Evolutionary conservation across 2,888 invertebrate genomes (phyloP).

Genomic region (Epinotia demarniana): DNA sequence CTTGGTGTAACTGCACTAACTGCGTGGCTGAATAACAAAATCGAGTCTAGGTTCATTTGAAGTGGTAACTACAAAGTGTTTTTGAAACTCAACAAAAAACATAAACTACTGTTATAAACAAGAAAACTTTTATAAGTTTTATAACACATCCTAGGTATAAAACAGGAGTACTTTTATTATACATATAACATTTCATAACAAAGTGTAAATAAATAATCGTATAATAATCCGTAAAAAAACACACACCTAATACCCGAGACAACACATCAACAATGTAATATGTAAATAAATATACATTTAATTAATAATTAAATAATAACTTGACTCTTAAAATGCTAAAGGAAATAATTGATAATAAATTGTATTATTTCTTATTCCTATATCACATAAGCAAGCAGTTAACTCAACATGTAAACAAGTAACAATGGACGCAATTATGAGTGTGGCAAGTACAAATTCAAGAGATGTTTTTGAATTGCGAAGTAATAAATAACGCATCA

Average conservation of each 20-base stretch:
- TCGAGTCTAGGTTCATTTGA: too few relatives aligned
- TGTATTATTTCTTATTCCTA: conserved; percentile 23
- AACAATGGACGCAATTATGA: conserved; percentile 4
- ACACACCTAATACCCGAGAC: background rate
- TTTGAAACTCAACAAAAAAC: too few relatives aligned
- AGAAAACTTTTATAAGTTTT: background rate
- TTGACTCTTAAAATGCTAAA: conserved; percentile 6
- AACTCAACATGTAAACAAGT: conserved; percentile 9
- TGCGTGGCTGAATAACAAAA: too few relatives aligned
- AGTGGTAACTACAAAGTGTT: too few relatives aligned
- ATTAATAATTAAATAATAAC: background rate
- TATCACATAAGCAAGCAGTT: conserved; percentile 31
- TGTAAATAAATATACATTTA: background rate
- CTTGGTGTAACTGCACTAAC: too few relatives aligned
- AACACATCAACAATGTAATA: background rate
- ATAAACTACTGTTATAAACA: too few relatives aligned
- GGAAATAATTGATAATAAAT: background rate
- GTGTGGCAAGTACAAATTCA: background rate
- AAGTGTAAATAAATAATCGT: background rate
- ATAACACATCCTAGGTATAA: background rate
- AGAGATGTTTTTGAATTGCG: background rate
- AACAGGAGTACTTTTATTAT: background rate
- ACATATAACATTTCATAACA: background rate
- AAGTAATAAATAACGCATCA: background rate
- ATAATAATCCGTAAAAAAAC: background rate